Base-by-base conservation (phyloP, 2,113 vertebrate genomes). In the Oenanthe oenanthe region DNA sequence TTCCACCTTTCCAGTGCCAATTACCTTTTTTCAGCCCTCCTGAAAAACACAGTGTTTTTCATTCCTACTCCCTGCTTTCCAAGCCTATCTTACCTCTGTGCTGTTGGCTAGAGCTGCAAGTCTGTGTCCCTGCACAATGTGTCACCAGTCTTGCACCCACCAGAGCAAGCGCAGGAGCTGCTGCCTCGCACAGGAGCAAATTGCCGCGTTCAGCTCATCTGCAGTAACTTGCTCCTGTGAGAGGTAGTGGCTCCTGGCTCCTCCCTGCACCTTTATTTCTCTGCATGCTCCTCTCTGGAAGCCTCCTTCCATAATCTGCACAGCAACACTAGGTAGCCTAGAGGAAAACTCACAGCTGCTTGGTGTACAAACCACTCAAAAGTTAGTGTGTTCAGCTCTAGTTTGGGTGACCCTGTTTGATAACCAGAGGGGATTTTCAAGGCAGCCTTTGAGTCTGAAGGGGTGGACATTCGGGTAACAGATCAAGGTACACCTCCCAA, bases 151-250 rank as follows among this genome's bases (percentile, higher is more conserved):
- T 90, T 50, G 45, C 75, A 56, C 36, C 40, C 82, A 51, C 16
- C 57, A 88, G 78, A 93, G 84, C 89, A 94, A 94, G 90, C 34
- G 0, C 71, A 93, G 94, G 90, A 95, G 88, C 92, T 97, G 88
- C 95, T 94, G 95, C 88, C 85, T 97, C 94, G 82, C 95, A 94
- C 94, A 97, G 96, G 94, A 95, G 94, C 95, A 95, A 95, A 93
- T 93, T 88, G 86, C 91, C 0, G 75, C 6, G 75, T 95, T 79
- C 82, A n/a, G 38, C 67, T 93, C 5, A 70, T 26, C 67, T 88
- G 96, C 92, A 92, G 95, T 97, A 95, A 93, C 85, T 96, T 96
- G 63, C 63, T 94, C 72, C 85, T 96, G 91, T 93, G 91, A 77
- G 82, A 91, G 92, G 50, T 0, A 10, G 94, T 43, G 60, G 47